Evolutionary conservation across 2,113 vertebrate species (phyloP).

Genomic region (Hemiprocne comata): DNA sequence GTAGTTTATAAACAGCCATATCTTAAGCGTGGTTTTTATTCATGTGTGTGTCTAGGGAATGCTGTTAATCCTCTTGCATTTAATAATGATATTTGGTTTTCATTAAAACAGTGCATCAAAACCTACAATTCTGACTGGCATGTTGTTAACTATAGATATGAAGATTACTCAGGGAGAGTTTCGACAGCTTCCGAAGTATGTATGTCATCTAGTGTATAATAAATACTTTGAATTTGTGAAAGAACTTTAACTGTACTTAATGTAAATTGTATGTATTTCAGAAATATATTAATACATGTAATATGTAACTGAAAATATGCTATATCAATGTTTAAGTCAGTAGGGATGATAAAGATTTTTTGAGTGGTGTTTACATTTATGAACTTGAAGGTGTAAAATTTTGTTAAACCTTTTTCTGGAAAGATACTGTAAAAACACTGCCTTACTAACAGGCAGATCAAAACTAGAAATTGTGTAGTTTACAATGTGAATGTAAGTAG

Average conservation of each 20-base stretch:
- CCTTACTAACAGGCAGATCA: neutral
- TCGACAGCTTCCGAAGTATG: slow-evolving; percentile 94
- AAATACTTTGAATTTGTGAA: neutral
- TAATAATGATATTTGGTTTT: slow-evolving; percentile 16
- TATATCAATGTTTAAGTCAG: neutral
- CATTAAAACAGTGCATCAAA: slow-evolving; percentile 91
- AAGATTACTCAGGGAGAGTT: slow-evolving; percentile 98
- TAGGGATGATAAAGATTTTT: neutral
- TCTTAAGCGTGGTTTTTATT: neutral
- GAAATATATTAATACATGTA: neutral
- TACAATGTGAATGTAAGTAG: neutral
- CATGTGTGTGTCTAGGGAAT: neutral
- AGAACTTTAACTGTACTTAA: neutral
- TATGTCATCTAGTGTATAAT: neutral
- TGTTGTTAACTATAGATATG: slow-evolving; percentile 94
- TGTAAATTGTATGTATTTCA: neutral
- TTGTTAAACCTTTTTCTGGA: neutral
- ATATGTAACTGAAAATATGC: neutral
- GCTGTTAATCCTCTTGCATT: neutral
- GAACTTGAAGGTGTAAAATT: neutral
- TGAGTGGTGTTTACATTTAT: neutral
- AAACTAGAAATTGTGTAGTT: neutral
- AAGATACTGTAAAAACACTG: neutral
- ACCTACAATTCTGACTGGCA: slow-evolving; percentile 98
- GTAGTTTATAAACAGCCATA: neutral